phyloP scores from a whole-genome alignment of 2,113 vertebrate species.

The Xiphias gladius region DNA sequence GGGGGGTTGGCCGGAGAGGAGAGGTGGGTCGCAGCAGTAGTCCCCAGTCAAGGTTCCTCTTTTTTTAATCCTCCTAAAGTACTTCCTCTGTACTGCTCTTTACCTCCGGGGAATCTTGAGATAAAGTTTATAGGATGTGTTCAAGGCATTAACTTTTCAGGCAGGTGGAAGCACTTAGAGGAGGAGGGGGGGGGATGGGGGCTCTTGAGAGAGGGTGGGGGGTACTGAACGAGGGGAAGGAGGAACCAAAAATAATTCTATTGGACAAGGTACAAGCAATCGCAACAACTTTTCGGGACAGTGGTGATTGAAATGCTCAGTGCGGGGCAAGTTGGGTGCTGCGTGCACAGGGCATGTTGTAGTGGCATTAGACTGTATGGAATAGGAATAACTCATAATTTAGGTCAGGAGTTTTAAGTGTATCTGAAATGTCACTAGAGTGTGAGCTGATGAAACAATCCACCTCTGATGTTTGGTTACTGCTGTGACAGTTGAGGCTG shows the following conservation, averaged over 20 bases:
- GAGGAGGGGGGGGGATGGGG: slow-evolving; percentile 39
- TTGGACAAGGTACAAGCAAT: slow-evolving; percentile 69
- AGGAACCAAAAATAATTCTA: slow-evolving; percentile 77
- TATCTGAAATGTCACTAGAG: slow-evolving; percentile 67
- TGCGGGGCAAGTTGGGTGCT: slow-evolving; percentile 43
- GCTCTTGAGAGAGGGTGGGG: slow-evolving; percentile 51
- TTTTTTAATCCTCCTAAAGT: slow-evolving; percentile 73
- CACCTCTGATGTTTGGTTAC: slow-evolving; percentile 35
- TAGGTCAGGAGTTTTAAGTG: slow-evolving; percentile 79
- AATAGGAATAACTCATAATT: slow-evolving; percentile 73
- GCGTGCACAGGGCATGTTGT: slow-evolving; percentile 54
- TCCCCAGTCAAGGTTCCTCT: slow-evolving; percentile 79
- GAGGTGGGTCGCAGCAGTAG: slow-evolving; percentile 78
- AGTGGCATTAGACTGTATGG: slow-evolving; percentile 53
- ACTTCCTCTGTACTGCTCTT: slow-evolving; percentile 73
- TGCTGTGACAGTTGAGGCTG: slow-evolving; percentile 50
- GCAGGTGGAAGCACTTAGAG: slow-evolving; percentile 83
- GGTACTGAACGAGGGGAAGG: slow-evolving; percentile 59
- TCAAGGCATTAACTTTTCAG: slow-evolving; percentile 80
- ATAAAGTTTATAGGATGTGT: slow-evolving; percentile 82
- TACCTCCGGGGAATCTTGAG: slow-evolving; percentile 70
- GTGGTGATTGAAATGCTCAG: slow-evolving; percentile 30
- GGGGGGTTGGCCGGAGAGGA: slow-evolving; percentile 74
- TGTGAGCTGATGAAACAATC: slow-evolving; percentile 43
- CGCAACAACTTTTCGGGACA: slow-evolving; percentile 73